Evolutionary conservation across 1,140 invertebrate species (phyloP), one percentile per base, ranked within the genome.

Genomic region (Drosophila pandora): DNA sequence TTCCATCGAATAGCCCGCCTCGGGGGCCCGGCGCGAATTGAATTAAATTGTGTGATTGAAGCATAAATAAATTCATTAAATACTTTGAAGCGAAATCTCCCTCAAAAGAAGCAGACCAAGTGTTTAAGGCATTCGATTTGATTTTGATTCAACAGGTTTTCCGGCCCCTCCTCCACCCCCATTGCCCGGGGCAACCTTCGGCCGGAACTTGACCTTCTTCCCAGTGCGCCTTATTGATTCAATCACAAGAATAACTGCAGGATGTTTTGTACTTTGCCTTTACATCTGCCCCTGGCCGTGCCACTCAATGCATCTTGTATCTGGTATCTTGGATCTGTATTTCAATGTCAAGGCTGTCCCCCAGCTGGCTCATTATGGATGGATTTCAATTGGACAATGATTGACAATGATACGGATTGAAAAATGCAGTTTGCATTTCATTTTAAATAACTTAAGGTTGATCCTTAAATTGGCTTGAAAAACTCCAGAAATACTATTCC

Each of bases 61-160:
- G 82, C 81, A 72, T 77, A 87, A 85, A 81, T 81, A 73, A 87
- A 77, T 87, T 82, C 61, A 82, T 82, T 82, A 67, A 84, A 74
- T 70, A 63, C 62, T 60, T 67, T 55, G n/a, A 48, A 30, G 25
- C 25, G 8, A 47, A 47, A 47, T 47, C 8, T 10, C 50, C 22
- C 5, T 6, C 21, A 21, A 37, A 4, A 63, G 22, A 55, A 30
- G 28, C 47, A 22, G 17, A 23, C 47, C 4, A 49, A 39, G 34
- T 37, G n/a, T 34, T 43, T 22, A 45, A 64, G 48, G 47, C 32
- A 12, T 57, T 55, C 56, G 34, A 48, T 74, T 67, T 32, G 41
- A 45, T 41, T 63, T 37, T 17, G 53, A 34, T 52, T 78, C 81
- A 85, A 85, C 81, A 85, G 81, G 81, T 85, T 69, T 72, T 59